phyloP scores from a whole-genome alignment of 2,113 vertebrate species.

The Gallinago paraguaiae region DNA sequence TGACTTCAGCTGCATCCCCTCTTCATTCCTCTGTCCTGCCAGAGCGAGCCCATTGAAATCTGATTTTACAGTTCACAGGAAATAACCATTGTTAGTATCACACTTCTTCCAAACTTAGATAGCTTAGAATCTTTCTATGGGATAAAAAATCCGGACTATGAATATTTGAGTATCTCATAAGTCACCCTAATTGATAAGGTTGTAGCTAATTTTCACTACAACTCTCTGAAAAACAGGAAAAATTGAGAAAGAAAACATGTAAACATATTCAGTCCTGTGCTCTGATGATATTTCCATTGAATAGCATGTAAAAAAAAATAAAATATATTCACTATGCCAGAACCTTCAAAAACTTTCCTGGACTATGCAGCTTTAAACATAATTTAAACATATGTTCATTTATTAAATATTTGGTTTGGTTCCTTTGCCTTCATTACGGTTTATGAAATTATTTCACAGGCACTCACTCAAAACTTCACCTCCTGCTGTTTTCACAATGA shows the following conservation, averaged over 20 bases:
- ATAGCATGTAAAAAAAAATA: not conserved
- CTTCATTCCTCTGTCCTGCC: not conserved
- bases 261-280: not conserved
- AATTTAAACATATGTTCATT: conserved; percentile 6
- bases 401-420: conserved; percentile 33
- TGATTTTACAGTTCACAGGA: not conserved
- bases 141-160: not conserved
- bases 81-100: not conserved
- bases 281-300: not conserved
- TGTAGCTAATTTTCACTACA: not conserved
- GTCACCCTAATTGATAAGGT: not conserved
- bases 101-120: not conserved
- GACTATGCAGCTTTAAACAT: not conserved
- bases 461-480: conserved; percentile 18
- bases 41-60: not conserved
- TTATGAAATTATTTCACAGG: conserved; percentile 4
- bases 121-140: not conserved
- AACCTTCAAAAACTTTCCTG: conserved; percentile 23
- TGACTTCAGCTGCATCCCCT: not conserved
- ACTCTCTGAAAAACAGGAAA: not conserved
- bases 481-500: conserved; percentile 29
- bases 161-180: not conserved
- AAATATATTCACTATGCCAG: not conserved
- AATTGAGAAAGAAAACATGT: not conserved
- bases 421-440: conserved; percentile 1